These are phyloP conservation scores for Epizoanthus fatuus DNA, from an alignment of 92 coral and sea anemone genomes.

Conservation along the genomic window DNA sequence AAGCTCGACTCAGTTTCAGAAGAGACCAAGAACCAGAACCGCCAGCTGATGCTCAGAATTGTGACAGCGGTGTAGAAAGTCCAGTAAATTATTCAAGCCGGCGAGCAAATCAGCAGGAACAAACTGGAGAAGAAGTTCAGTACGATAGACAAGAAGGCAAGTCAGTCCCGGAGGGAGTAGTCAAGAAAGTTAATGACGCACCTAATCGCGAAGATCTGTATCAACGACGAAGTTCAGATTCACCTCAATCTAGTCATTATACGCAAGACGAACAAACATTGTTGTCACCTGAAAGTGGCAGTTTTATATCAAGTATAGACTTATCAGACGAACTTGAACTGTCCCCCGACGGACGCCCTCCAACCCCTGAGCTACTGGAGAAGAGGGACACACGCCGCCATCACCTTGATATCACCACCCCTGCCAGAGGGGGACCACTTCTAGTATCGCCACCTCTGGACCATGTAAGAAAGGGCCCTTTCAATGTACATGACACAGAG, in stretches of 20 bases:
- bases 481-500: slow-evolving; percentile 10
- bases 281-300: neutral
- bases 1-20: slow-evolving; percentile 30
- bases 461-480: slow-evolving; percentile 45
- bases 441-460: slow-evolving; percentile 45
- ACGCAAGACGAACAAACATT: neutral
- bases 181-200: neutral
- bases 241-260: neutral
- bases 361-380: slow-evolving; percentile 33
- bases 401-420: slow-evolving; percentile 27
- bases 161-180: neutral
- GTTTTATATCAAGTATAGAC: slow-evolving; percentile 28
- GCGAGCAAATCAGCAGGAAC: slow-evolving; percentile 8
- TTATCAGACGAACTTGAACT: slow-evolving; percentile 16
- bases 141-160: neutral
- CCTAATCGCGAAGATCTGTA: neutral
- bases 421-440: slow-evolving; percentile 33
- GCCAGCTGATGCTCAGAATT: neutral
- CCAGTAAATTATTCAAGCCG: neutral
- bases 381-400: slow-evolving; percentile 41
- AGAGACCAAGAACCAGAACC: slow-evolving; percentile 8
- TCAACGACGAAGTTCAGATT: neutral
- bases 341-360: slow-evolving; percentile 28
- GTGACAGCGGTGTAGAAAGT: neutral
- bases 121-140: neutral